phyloP scores from a whole-genome alignment of 2,888 invertebrate genomes.

The Plagodis dolabraria region DNA sequence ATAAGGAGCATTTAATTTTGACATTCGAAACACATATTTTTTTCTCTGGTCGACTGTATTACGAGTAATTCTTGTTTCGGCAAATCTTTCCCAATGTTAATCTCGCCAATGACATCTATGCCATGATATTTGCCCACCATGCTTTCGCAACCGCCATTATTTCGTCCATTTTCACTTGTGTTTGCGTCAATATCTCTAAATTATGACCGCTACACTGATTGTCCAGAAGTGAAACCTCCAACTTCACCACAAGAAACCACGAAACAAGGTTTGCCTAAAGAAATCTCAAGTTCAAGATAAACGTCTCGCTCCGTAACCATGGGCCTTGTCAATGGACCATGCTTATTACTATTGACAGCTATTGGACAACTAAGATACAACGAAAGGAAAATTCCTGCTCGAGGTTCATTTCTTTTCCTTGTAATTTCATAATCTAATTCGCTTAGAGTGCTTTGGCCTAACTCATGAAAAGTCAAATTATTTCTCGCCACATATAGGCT shows the following conservation, averaged over 20 bases:
- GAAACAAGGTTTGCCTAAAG: constrained; percentile 49
- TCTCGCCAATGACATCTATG: constrained; percentile 48
- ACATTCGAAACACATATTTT: neutral
- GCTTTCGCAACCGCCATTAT: constrained; percentile 42
- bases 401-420: too few species aligned
- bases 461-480: too few species aligned
- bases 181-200: constrained; percentile 44
- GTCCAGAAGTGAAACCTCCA: constrained; percentile 45
- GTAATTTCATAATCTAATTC: too few species aligned
- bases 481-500: too few species aligned
- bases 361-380: neutral
- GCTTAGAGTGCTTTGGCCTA: too few species aligned
- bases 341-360: too few species aligned
- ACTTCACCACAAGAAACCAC: constrained; percentile 35
- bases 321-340: constrained; percentile 11
- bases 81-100: constrained; percentile 24
- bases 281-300: constrained; percentile 61
- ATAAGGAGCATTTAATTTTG: too few species aligned
- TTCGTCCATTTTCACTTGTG: constrained; percentile 43
- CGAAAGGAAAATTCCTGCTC: too few species aligned
- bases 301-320: constrained; percentile 1
- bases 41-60: neutral
- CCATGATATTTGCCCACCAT: constrained; percentile 40
- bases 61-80: neutral
- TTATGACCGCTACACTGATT: constrained; percentile 33